Base-by-base conservation (phyloP, 2,797 vertebrate species). In the Telmatherina bonti region DNA sequence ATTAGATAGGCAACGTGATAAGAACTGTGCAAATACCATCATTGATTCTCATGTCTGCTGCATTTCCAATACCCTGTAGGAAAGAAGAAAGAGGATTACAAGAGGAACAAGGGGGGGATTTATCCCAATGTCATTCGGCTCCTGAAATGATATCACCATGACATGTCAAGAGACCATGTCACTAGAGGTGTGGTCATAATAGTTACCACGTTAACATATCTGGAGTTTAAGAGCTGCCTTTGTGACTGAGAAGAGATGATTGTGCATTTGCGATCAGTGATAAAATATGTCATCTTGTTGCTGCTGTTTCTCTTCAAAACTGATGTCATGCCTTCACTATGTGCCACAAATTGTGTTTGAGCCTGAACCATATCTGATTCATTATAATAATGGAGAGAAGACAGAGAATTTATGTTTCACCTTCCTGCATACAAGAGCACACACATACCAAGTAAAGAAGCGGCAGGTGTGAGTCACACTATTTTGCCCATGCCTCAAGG, bases 11-110 rank as follows among this genome's bases (percentile, higher is more conserved):
- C 70, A 53, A 67, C 24, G 33, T 62, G 85, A 92, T 90, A 90
- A 85, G 81, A 83, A 82, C 59, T 81, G 82, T 81, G 83, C 71
- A 89, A 91, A 91, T 85, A 83, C 81, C 71, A 84, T 78, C 84
- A 86, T 79, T 33, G 82, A 88, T 90, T 88, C 73, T 62, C 66
- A 85, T 85, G 76, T 82, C 72, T 41, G 79, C 72, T 69, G 33
- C 74, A 58, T 62, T 72, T 85, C 62, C 78, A 72, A 76, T 78
- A 70, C 65, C 74, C 71, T 57, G 72, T 77, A 64, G 22, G 72
- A 74, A 66, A 79, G 78, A 68, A 85, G 76, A 83, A 81, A 62
- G 38, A 29, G 84, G 86, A 91, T 91, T 89, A 89, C 76, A 72
- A 82, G 47, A 66, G 79, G 53, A 80, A 74, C 62, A 83, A 68